phyloP scores from a whole-genome alignment of 2,113 vertebrate genomes.

The Egretta garzetta region DNA sequence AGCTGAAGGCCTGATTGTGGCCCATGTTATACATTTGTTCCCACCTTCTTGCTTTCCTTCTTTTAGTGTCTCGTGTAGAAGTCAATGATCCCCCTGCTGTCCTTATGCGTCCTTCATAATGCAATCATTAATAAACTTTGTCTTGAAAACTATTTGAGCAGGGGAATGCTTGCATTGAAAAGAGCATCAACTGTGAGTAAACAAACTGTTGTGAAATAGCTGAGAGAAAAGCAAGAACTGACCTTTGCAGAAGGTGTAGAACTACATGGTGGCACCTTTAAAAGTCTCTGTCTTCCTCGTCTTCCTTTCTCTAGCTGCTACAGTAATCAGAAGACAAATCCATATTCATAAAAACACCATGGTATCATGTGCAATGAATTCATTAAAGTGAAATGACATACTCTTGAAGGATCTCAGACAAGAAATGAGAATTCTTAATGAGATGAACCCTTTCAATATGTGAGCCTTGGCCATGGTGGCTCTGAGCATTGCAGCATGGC shows the following conservation, averaged over 20 bases:
- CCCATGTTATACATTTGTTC: neutral
- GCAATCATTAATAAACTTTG: neutral
- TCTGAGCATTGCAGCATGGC: neutral
- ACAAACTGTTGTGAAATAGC: neutral
- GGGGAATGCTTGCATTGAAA: neutral
- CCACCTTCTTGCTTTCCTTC: neutral
- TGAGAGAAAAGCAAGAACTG: neutral
- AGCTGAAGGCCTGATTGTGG: neutral
- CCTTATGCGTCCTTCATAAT: neutral
- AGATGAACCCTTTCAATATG: neutral
- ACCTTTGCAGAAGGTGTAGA: neutral
- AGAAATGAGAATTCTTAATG: constrained; percentile 15
- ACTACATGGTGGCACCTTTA: neutral
- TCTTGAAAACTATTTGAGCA: neutral
- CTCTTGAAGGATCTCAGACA: neutral
- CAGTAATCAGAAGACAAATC: constrained; percentile 32
- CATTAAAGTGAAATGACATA: constrained; percentile 19
- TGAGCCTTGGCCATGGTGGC: neutral
- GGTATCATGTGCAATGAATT: constrained; percentile 19
- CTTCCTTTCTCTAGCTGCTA: neutral
- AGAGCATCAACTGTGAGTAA: neutral
- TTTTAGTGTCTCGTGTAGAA: neutral
- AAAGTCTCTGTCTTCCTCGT: neutral
- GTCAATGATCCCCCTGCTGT: neutral
- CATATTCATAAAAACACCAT: constrained; percentile 48